Evolutionary conservation across 1,140 invertebrate species (phyloP).

Genomic region (Microvelia longipes): DNA sequence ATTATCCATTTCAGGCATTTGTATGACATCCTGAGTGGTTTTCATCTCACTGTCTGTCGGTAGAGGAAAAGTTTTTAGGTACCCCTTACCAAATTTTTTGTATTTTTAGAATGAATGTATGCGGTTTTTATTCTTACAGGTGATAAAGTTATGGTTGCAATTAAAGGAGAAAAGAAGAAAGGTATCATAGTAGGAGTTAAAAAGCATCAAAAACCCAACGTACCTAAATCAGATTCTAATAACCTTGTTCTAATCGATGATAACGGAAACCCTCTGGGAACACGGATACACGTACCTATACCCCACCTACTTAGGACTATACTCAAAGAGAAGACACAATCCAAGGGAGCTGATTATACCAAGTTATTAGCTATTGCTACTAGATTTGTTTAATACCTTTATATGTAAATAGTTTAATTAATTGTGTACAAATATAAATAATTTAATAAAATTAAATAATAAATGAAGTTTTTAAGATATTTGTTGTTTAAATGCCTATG

Average conservation of each 20-base stretch:
- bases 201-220: conserved; percentile 60
- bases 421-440: too few species aligned
- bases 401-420: too few species aligned
- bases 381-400: conserved; percentile 80
- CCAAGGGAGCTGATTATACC: conserved; percentile 82
- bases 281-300: conserved; percentile 84
- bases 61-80: too few species aligned
- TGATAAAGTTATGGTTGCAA: conserved; percentile 83
- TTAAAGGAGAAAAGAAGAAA: conserved; percentile 92
- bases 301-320: conserved; percentile 80
- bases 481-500: too few species aligned
- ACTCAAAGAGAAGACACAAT: conserved; percentile 60
- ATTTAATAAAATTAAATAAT: too few species aligned
- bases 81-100: too few species aligned
- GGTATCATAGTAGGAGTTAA: conserved; percentile 87
- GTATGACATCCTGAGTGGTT: too few species aligned
- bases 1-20: too few species aligned
- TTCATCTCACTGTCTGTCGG: too few species aligned
- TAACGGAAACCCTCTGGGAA: conserved; percentile 80
- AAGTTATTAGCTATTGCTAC: conserved; percentile 87
- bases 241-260: conserved; percentile 94
- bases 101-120: too few species aligned
- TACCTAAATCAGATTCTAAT: conserved; percentile 91
- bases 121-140: conserved; percentile 39
- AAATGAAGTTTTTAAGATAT: too few species aligned